Evolutionary conservation across 2,113 vertebrate genomes (phyloP).

Genomic region (Austrofundulus limnaeus): DNA sequence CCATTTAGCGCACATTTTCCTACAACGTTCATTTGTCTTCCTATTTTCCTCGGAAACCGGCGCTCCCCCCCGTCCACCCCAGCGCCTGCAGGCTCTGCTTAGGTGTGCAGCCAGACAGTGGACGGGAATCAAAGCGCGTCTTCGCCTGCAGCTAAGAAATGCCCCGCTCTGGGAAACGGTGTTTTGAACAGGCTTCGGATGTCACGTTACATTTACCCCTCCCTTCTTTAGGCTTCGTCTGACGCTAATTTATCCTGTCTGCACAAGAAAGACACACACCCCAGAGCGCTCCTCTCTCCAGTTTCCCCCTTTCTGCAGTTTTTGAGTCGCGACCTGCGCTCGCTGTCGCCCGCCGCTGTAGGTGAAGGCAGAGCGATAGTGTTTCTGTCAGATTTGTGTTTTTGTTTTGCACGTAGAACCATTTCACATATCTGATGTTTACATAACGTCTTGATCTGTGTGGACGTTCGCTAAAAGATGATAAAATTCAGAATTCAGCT

Average conservation of each 20-base stretch:
- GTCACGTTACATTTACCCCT: conserved; percentile 42
- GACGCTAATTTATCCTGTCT: conserved; percentile 57
- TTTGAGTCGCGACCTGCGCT: conserved; percentile 11
- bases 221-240: conserved; percentile 19
- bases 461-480: conserved; percentile 8
- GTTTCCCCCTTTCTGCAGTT: conserved; percentile 3
- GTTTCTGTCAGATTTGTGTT: no score
- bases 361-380: no score
- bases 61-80: conserved; percentile 41
- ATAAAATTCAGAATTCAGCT: no score
- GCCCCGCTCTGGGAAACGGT: conserved; percentile 51
- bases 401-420: conserved; percentile 68
- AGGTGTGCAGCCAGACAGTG: conserved; percentile 50
- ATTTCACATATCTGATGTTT: conserved; percentile 47
- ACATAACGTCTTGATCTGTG: conserved; percentile 44
- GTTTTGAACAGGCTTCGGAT: conserved; percentile 52
- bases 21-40: conserved; percentile 54
- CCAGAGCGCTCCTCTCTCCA: conserved; percentile 19
- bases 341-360: background rate
- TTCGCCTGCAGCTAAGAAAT: conserved; percentile 53
- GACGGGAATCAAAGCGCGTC: conserved; percentile 53
- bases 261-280: conserved; percentile 46
- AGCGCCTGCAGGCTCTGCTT: conserved; percentile 45
- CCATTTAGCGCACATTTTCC: conserved; percentile 71
- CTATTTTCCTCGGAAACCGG: conserved; percentile 18